Evolutionary conservation across 2,113 vertebrate species (phyloP).

Genomic region (Poecile atricapillus): DNA sequence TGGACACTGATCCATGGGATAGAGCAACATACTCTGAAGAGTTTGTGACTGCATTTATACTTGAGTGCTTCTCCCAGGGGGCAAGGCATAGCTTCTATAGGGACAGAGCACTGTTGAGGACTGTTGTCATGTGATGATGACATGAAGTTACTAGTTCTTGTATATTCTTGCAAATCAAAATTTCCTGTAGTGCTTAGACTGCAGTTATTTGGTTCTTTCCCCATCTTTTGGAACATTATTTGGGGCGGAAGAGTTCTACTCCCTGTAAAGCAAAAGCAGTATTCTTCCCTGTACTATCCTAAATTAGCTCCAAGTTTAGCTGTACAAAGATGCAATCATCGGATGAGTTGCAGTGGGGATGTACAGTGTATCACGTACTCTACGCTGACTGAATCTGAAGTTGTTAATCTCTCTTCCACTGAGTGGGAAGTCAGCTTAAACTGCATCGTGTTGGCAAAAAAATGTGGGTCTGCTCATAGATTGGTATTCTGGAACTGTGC

Average conservation of each 20-base stretch:
- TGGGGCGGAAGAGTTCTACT: not conserved
- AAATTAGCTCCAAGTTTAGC: not conserved
- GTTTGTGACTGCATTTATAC: not conserved
- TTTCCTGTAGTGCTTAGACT: not conserved
- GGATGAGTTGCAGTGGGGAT: not conserved
- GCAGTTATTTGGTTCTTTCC: not conserved
- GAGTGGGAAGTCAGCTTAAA: not conserved
- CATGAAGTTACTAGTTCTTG: not conserved
- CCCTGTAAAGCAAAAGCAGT: not conserved
- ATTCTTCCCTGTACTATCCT: not conserved
- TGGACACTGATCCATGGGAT: not conserved
- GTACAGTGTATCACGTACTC: not conserved
- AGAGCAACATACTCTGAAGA: not conserved
- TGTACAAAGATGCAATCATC: not conserved
- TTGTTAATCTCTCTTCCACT: not conserved
- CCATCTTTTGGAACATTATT: not conserved
- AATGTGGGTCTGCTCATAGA: not conserved
- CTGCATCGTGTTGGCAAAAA: not conserved
- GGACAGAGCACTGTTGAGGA: not conserved
- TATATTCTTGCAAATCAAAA: not conserved
- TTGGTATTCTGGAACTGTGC: not conserved
- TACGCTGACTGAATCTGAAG: not conserved
- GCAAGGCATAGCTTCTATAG: not conserved
- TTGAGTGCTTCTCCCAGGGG: not conserved
- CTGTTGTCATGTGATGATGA: not conserved